Conservation (phyloP, 2,888 invertebrate species). For the Molorchus minor region DNA sequence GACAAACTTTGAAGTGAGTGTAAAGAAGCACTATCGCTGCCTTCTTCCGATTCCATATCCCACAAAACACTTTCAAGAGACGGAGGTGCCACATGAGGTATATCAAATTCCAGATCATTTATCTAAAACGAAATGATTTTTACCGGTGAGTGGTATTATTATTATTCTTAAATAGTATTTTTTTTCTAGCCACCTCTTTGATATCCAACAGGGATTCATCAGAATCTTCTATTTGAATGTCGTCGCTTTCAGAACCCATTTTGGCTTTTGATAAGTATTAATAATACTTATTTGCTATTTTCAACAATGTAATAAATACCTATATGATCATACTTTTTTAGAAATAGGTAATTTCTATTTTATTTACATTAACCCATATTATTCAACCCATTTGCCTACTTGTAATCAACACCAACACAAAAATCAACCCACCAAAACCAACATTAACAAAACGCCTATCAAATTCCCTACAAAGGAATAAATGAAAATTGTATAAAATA, state of each 20-base stretch:
- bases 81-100: slow-evolving; percentile 78
- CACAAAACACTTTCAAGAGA: slow-evolving; percentile 84
- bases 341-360: background rate
- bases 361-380: background rate
- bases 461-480: no score
- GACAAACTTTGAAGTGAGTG: slow-evolving; percentile 65
- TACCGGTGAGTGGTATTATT: slow-evolving; percentile 1
- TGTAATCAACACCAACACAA: background rate
- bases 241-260: slow-evolving; percentile 60
- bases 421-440: no score
- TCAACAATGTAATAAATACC: background rate
- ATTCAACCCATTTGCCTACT: background rate
- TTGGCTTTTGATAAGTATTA: slow-evolving; percentile 4
- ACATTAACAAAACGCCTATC: no score
- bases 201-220: slow-evolving; percentile 59
- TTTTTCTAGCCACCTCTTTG: slow-evolving; percentile 53
- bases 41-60: slow-evolving; percentile 74
- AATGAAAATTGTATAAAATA: no score
- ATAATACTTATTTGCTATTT: background rate
- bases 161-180: background rate
- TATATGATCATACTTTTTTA: background rate
- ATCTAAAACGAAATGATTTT: slow-evolving; percentile 65
- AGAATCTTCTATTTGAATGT: slow-evolving; percentile 57
- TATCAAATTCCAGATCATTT: slow-evolving; percentile 83
- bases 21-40: slow-evolving; percentile 67